These are phyloP conservation scores for Eupithecia tripunctaria DNA, from an alignment of 2,888 invertebrate species.

Conservation along the genomic window DNA sequence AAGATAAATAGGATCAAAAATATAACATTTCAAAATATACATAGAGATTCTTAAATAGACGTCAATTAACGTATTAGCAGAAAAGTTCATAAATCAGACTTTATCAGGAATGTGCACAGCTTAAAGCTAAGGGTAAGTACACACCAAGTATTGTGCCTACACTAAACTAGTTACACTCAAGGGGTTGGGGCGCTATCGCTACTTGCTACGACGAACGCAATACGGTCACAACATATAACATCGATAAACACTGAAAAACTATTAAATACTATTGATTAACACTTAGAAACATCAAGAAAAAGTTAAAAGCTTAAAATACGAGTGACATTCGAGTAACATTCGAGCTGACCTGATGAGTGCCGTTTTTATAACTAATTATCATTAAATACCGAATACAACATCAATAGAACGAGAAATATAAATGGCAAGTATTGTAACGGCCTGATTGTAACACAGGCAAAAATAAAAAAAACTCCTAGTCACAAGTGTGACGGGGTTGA, in stretches of 20 bases:
- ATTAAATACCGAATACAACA: constrained; percentile 55
- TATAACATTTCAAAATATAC: constrained; percentile 77
- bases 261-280: constrained; percentile 47
- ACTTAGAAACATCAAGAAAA: constrained; percentile 33
- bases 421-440: constrained; percentile 64
- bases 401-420: constrained; percentile 38
- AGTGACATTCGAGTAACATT: constrained; percentile 78
- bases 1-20: constrained; percentile 80
- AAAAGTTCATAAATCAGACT: constrained; percentile 81
- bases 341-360: constrained; percentile 84
- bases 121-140: constrained; percentile 69
- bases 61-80: constrained; percentile 74
- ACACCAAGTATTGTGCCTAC: constrained; percentile 57
- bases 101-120: constrained; percentile 80
- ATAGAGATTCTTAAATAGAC: constrained; percentile 74
- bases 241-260: constrained; percentile 64
- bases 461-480: constrained; percentile 18
- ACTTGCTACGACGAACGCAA: constrained; percentile 63
- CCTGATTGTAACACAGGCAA: constrained; percentile 62
- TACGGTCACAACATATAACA: constrained; percentile 63
- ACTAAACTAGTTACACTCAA: constrained; percentile 54
- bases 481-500: constrained; percentile 17
- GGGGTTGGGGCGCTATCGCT: constrained; percentile 63
- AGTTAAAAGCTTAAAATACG: constrained; percentile 51
- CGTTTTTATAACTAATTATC: constrained; percentile 62